phyloP scores from a whole-genome alignment of 2,797 vertebrate species.

The Neomorphus geoffroyi region DNA sequence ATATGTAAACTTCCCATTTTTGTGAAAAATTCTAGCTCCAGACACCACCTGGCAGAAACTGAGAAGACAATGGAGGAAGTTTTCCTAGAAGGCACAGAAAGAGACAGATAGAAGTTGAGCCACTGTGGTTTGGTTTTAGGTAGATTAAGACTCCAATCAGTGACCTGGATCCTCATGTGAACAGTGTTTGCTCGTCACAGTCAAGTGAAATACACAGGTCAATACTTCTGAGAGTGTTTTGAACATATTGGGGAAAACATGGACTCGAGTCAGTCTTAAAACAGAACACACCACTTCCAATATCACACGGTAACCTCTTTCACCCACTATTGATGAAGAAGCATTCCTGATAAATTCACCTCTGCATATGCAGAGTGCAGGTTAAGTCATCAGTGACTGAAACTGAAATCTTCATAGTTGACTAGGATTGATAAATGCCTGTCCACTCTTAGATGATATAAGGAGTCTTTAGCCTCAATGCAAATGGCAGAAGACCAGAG shows the following conservation, averaged over 20 bases:
- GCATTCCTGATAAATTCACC: not conserved
- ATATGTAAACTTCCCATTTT: not conserved
- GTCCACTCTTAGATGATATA: not conserved
- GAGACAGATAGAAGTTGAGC: not conserved
- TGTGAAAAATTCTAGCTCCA: not conserved
- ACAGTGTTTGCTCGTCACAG: not conserved
- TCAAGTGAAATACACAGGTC: not conserved
- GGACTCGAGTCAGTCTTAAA: not conserved
- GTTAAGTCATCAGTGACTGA: not conserved
- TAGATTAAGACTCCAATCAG: not conserved
- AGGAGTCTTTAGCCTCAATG: not conserved
- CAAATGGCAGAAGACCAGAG: not conserved
- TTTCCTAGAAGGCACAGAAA: not conserved
- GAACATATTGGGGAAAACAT: not conserved
- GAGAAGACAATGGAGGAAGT: not conserved
- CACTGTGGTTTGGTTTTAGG: not conserved
- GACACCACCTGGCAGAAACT: not conserved
- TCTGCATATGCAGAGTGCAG: not conserved
- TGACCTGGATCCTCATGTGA: not conserved
- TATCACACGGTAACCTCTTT: not conserved
- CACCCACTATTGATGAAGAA: not conserved
- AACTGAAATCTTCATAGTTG: not conserved
- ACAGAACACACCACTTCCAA: not conserved
- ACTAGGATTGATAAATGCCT: not conserved
- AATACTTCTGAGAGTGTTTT: not conserved